Evolutionary conservation across 1,140 invertebrate genomes (phyloP), one percentile per base, ranked within the genome.

Genomic region (Tribolium madens): DNA sequence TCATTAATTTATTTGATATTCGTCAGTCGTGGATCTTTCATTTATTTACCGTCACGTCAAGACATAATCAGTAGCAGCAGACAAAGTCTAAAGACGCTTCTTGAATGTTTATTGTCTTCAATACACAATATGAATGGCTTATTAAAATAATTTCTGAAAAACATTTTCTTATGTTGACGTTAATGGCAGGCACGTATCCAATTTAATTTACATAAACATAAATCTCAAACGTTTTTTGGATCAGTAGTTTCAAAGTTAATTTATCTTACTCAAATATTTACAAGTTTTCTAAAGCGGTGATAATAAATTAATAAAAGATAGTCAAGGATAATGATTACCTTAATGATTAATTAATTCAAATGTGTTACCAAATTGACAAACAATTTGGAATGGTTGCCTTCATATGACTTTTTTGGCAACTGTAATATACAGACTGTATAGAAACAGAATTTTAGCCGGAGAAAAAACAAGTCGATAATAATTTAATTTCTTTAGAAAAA

Each of bases 11-110:
- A 64, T 64, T 64, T 64, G 12, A 33, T 64, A 64, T 64, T 26
- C 26, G n/a, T 64, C n/a, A 14, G 57, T 33, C 57, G 26, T 64
- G 57, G 12, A 33, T 64, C 26, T 36, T 64, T 64, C 36, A 64
- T 64, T 64, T 64, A 64, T 64, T 33, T 64, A 64, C 10, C 26
- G 13, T 64, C 57, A 64, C 26, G 57, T 64, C 26, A 64, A 33
- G 26, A 33, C 10, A 33, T 64, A 64, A 64, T 64, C 26, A 21
- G 57, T 64, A 64, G 57, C 57, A 64, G n/a, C 57, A 64, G 57
- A 33, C 57, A 57, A n/a, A 12, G 21, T 64, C 21, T 64, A 6
- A 64, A 64, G 10, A 64, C 26, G 26, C 57, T 21, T 12, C 26
- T 13, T 33, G 57, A 33, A 64, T 64, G 21, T 13, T 64, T 64